Evolutionary conservation across 1,140 invertebrate genomes (phyloP), one percentile per base, ranked within the genome.

Genomic region (Drosophila leontia): DNA sequence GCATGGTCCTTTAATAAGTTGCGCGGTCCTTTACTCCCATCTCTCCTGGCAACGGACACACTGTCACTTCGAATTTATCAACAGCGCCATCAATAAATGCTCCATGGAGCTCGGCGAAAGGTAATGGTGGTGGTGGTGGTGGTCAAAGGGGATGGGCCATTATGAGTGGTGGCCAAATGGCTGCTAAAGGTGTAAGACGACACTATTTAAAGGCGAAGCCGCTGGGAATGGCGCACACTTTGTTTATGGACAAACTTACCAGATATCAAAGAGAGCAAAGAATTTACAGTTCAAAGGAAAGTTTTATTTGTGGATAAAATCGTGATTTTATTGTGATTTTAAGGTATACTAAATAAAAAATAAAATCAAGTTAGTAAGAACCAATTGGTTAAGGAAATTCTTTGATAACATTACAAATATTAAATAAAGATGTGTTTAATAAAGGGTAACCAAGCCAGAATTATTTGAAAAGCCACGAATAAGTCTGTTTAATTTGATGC

Each of bases 1-100:
- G 83, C 83, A 50, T 32, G 71, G 65, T 55, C 77, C 63, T 39
- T 67, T 76, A 86, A 86, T 78, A 86, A 86, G 82, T 82, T 79
- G 75, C 78, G 61, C 62, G 75, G 70, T 65, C 78, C 51, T 45
- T 48, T 45, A 48, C 50, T 57, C 34, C 42, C 42, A 37, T 80
- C 69, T 68, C 63, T 57, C 35, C 51, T 76, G 67, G 67, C 69
- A 60, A 71, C 71, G 41, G 57, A 41, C 68, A 53, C 71, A 61
- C 47, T 58, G 77, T 74, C 63, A 55, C 60, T 87, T 63, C 63
- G 64, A 71, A 87, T 83, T 88, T 88, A 87, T 88, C 85, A 88
- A 63, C 77, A 79, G 50, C 69, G 63, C 62, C 72, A 87, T 88
- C 78, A 85, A 82, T 90, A 79, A 76, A 69, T 72, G 67, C 53